phyloP scores from a whole-genome alignment of 2,797 vertebrate species.

The Propithecus deckenii region DNA sequence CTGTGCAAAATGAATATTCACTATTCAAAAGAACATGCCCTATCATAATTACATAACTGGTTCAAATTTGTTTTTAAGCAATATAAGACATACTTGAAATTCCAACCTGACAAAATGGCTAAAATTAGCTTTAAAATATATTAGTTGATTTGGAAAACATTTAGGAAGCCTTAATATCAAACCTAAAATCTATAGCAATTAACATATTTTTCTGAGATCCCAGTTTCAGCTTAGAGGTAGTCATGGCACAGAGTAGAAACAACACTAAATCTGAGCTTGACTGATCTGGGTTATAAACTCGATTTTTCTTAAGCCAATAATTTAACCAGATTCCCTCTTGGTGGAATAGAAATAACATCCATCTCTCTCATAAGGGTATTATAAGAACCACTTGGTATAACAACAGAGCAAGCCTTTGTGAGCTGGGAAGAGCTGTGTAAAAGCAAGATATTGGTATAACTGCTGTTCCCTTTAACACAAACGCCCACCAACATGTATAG shows the following conservation, averaged over 20 bases:
- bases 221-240: not conserved
- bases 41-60: conserved; percentile 72
- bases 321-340: not conserved
- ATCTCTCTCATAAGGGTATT: not conserved
- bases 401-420: not conserved
- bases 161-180: conserved; percentile 27
- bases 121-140: conserved; percentile 54
- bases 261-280: not conserved
- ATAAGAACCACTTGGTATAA: not conserved
- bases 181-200: conserved; percentile 8
- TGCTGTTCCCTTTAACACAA: not conserved
- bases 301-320: not conserved
- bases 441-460: not conserved
- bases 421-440: not conserved
- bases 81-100: conserved; percentile 62
- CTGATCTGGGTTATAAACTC: not conserved
- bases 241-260: not conserved
- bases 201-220: conserved; percentile 32
- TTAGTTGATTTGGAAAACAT: conserved; percentile 52
- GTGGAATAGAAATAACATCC: not conserved
- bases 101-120: conserved; percentile 58
- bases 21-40: conserved; percentile 66
- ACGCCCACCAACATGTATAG: not conserved
- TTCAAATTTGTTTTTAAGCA: conserved; percentile 68
- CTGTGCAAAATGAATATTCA: conserved; percentile 76